Evolutionary conservation across 2,888 invertebrate genomes (phyloP).

Genomic region (Heliconius sara): DNA sequence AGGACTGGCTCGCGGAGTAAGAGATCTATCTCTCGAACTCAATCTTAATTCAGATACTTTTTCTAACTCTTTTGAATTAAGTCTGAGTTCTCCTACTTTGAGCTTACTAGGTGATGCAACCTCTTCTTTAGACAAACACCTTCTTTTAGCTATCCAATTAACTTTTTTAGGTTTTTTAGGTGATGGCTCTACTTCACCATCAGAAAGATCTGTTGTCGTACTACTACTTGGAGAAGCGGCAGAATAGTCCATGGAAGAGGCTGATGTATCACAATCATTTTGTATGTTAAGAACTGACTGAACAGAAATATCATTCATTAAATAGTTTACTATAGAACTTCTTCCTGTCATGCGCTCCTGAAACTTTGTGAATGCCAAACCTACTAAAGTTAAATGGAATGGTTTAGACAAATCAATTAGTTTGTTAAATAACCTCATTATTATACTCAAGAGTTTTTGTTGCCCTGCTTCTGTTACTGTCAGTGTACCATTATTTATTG

Average conservation of each 20-base stretch:
- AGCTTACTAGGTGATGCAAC: slow-evolving; percentile 88
- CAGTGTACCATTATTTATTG: slow-evolving; percentile 75
- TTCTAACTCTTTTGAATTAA: slow-evolving; percentile 86
- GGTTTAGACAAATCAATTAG: slow-evolving; percentile 88
- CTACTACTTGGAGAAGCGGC: slow-evolving; percentile 79
- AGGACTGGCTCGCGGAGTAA: slow-evolving; percentile 77
- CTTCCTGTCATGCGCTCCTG: slow-evolving; percentile 88
- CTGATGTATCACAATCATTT: slow-evolving; percentile 81
- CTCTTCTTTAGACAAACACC: slow-evolving; percentile 77
- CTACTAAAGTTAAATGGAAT: slow-evolving; percentile 91
- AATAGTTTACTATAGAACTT: slow-evolving; percentile 89
- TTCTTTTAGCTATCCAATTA: slow-evolving; percentile 78
- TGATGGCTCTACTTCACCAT: slow-evolving; percentile 88
- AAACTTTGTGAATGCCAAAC: slow-evolving; percentile 92
- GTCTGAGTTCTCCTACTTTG: slow-evolving; percentile 86
- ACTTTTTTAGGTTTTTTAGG: slow-evolving; percentile 88
- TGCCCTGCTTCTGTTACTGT: slow-evolving; percentile 82
- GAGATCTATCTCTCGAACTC: slow-evolving; percentile 74
- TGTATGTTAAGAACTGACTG: slow-evolving; percentile 89
- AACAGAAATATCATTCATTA: slow-evolving; percentile 90
- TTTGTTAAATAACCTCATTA: slow-evolving; percentile 90
- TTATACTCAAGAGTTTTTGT: slow-evolving; percentile 86
- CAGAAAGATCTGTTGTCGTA: slow-evolving; percentile 85
- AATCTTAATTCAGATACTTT: slow-evolving; percentile 79
- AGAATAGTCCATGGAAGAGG: slow-evolving; percentile 77